phyloP scores from a whole-genome alignment of 2,113 vertebrate species.

The Condylura cristata region DNA sequence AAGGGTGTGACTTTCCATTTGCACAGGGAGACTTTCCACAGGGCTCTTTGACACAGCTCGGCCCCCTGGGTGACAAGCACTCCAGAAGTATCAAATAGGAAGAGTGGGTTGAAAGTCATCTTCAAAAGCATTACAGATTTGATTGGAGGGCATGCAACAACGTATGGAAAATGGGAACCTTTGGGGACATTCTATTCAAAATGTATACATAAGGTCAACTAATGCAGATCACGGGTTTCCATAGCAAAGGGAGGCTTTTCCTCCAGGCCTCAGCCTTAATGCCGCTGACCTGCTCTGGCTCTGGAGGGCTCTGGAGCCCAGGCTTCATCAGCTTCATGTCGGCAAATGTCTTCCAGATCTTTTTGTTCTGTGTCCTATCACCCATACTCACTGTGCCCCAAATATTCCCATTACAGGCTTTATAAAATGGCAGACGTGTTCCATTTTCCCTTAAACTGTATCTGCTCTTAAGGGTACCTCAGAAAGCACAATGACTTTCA shows the following conservation, averaged over 20 bases:
- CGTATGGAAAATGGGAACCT: neutral
- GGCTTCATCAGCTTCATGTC: neutral
- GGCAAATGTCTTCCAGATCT: neutral
- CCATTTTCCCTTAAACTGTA: neutral
- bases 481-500: neutral
- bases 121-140: constrained; percentile 10
- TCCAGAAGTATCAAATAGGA: neutral
- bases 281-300: too few relatives aligned
- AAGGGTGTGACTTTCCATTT: constrained; percentile 36
- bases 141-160: constrained; percentile 31
- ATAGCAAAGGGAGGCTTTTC: neutral
- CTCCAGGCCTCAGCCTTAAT: neutral
- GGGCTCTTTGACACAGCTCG: constrained; percentile 10
- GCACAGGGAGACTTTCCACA: constrained; percentile 44
- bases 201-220: neutral
- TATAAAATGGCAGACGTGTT: neutral
- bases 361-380: neutral
- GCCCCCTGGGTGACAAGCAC: neutral
- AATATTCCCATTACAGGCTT: neutral
- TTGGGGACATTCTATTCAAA: neutral
- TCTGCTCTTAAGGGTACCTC: neutral
- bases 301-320: neutral
- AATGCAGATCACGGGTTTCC: neutral
- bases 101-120: neutral
- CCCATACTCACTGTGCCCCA: fast-evolving